Evolutionary conservation across 2,113 vertebrate species (phyloP).

Genomic region (Lycaon pictus): DNA sequence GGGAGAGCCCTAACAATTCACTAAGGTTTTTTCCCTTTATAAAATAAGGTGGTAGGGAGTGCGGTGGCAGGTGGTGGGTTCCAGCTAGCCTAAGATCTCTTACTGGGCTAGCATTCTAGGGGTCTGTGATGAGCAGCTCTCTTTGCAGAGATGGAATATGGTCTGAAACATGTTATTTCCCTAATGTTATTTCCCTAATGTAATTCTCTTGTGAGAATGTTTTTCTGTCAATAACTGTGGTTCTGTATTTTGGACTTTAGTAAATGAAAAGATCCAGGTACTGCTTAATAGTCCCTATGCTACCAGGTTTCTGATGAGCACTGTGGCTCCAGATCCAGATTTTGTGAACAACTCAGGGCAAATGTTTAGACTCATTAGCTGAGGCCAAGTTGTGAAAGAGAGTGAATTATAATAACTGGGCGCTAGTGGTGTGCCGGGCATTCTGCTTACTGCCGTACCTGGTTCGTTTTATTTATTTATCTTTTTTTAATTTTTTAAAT

Average conservation of each 20-base stretch:
- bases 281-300: background rate
- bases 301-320: background rate
- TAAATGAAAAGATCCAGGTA: background rate
- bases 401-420: background rate
- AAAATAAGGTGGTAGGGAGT: background rate
- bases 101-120: background rate
- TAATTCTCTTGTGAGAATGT: background rate
- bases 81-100: background rate
- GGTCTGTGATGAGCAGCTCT: background rate
- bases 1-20: background rate
- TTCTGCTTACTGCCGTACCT: background rate
- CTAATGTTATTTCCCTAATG: background rate
- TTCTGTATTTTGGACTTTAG: constrained; percentile 24
- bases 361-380: background rate
- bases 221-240: background rate
- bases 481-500: too few relatives aligned
- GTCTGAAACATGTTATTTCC: background rate
- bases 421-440: background rate
- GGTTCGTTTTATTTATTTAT: background rate
- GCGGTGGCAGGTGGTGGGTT: background rate
- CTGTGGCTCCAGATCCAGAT: background rate
- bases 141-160: constrained; percentile 20
- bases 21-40: background rate
- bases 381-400: background rate
- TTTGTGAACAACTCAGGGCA: background rate